Evolutionary conservation across 2,888 invertebrate genomes (phyloP).

Genomic region (Chloroclysta siterata): DNA sequence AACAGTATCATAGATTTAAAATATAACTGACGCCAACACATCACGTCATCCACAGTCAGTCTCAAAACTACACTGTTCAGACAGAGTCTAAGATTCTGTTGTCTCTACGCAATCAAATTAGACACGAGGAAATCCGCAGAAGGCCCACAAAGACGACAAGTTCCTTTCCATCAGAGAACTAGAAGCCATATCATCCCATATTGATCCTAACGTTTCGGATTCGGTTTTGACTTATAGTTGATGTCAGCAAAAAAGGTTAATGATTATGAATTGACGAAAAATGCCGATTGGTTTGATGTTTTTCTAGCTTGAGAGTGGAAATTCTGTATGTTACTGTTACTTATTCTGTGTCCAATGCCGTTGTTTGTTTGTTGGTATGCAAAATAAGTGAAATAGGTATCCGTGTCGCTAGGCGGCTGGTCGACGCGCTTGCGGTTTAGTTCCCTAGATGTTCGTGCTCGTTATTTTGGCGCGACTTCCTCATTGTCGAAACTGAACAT

Average conservation of each 20-base stretch:
- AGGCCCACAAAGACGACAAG: too few species aligned
- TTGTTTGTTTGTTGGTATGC: slow-evolving; percentile 79
- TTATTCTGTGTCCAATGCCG: slow-evolving; percentile 13
- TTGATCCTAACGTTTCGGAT: too few species aligned
- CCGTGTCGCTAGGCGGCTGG: slow-evolving; percentile 52
- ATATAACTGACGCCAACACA: background rate
- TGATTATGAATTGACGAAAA: background rate
- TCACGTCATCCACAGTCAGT: background rate
- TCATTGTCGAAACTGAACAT: slow-evolving; percentile 32
- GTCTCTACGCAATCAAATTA: background rate
- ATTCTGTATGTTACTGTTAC: slow-evolving; percentile 1
- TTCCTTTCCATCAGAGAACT: too few species aligned
- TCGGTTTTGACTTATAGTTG: too few species aligned
- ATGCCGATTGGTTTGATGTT: background rate
- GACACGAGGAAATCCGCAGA: background rate
- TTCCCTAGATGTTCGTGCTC: slow-evolving; percentile 48
- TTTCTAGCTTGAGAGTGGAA: slow-evolving; percentile 1
- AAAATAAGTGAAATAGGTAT: slow-evolving; percentile 71
- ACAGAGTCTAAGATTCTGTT: too few species aligned
- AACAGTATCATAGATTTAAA: background rate
- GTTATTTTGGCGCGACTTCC: slow-evolving; percentile 46
- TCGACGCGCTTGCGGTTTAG: slow-evolving; percentile 59
- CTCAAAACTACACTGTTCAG: background rate
- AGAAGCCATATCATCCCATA: too few species aligned
- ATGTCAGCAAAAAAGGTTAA: too few species aligned